Conservation (phyloP, 2,113 vertebrate genomes). For the Puntigrus tetrazona region DNA sequence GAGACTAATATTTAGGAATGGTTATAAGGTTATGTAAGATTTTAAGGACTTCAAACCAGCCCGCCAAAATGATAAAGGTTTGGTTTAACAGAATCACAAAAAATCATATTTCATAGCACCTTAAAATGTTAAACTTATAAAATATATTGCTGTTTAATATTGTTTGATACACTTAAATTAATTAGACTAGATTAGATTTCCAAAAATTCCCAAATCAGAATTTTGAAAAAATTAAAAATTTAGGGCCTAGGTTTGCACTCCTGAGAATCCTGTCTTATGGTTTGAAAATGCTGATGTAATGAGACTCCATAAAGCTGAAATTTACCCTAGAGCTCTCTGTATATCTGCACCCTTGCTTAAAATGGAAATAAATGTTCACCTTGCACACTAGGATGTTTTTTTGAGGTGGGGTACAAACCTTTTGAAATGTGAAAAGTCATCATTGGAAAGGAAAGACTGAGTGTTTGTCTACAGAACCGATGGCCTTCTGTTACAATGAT, state of each 20-base stretch:
- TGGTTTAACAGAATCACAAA: no score
- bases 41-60: no score
- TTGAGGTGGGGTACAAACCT: slow-evolving; percentile 4
- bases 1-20: neutral
- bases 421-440: slow-evolving; percentile 30
- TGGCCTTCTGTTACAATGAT: slow-evolving; percentile 18
- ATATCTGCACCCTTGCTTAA: neutral
- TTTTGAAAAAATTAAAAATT: no score
- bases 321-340: neutral
- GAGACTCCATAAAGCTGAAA: neutral
- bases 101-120: no score
- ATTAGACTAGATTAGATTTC: no score
- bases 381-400: neutral
- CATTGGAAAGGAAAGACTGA: slow-evolving; percentile 11
- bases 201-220: no score
- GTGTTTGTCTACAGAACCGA: slow-evolving; percentile 23
- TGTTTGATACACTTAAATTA: no score
- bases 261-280: neutral
- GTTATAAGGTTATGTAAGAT: neutral
- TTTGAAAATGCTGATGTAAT: slow-evolving; percentile 16
- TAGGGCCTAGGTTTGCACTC: no score
- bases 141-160: no score
- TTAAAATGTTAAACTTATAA: no score
- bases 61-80: no score
- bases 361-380: neutral